Evolutionary conservation across 2,113 vertebrate species (phyloP), one percentile per base, ranked within the genome.

Genomic region (Steatornis caripensis): DNA sequence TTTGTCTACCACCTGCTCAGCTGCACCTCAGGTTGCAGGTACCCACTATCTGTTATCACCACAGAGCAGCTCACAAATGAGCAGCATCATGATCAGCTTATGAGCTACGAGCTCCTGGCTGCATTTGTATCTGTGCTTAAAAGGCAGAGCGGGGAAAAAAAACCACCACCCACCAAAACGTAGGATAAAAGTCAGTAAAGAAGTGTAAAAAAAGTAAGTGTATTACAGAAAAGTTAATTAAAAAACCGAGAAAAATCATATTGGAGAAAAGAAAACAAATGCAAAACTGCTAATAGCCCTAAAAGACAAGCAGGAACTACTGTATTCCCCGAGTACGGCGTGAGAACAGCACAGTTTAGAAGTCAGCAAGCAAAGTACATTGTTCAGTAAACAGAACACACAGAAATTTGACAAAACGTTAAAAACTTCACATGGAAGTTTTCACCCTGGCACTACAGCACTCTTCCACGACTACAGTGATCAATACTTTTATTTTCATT

Each of bases 291-390:
- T 39, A 41, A 9, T 3, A 78, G 29, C 10, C 32, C 11, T 37
- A 34, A 20, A 34, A 37, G 27, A 68, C 29, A 27, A 69, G 57
- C 48, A 71, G 16, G 30, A 87, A 54, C 58, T 51, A 51, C 39
- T 41, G 45, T 9, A 24, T 37, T 60, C 15, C 54, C n/a, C 1
- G 0, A 72, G 24, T 6, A 9, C 36, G 2, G 21, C 57, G 15
- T 7, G n/a, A 20, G 53, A 86, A 58, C 0, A 1, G 16, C 45
- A 61, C 26, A 77, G 48, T 11, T 58, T 6, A 81, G 72, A 77
- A 84, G 32, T 6, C 4, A 46, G 54, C 43, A 61, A 71, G 16
- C 34, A 20, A 64, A 81, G n/a, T 12, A 60, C 23, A 36, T 16
- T 12, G 43, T 22, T 75, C 57, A 61, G 20, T 26, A 85, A 66